phyloP scores from a whole-genome alignment of 2,888 invertebrate genomes.

The Erynnis tages region DNA sequence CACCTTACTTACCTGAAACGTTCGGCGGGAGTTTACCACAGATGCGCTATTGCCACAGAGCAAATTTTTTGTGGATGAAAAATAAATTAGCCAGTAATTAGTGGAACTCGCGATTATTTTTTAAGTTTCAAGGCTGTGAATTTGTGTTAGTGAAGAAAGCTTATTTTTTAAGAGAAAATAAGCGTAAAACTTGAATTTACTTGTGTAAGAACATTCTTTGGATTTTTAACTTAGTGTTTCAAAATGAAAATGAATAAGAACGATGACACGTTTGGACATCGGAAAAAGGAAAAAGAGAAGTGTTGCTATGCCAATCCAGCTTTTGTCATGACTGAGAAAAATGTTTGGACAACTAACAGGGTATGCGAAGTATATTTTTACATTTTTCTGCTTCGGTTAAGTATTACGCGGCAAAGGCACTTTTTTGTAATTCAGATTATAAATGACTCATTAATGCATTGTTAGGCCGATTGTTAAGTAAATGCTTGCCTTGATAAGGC shows the following conservation, averaged over 20 bases:
- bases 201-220: conserved; percentile 2
- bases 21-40: conserved; percentile 46
- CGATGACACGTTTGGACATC: conserved; percentile 29
- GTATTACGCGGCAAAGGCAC: neutral
- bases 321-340: conserved; percentile 64
- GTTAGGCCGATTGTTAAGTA: conserved; percentile 6
- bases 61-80: conserved; percentile 28
- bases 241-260: conserved; percentile 26
- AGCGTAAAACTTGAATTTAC: neutral
- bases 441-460: neutral
- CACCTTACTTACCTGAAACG: conserved; percentile 37
- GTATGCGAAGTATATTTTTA: conserved; percentile 37
- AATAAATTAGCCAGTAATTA: conserved; percentile 5
- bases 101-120: conserved; percentile 32
- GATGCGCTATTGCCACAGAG: conserved; percentile 17
- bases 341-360: conserved; percentile 48
- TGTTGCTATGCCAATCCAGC: conserved; percentile 63
- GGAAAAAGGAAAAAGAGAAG: conserved; percentile 41
- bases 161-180: conserved; percentile 20
- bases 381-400: too few species aligned
- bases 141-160: conserved; percentile 35
- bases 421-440: conserved; percentile 4
- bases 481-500: conserved; percentile 31
- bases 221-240: conserved; percentile 8
- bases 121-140: conserved; percentile 37